Evolutionary conservation across 2,888 invertebrate species (phyloP).

Genomic region (Encarsia formosa): DNA sequence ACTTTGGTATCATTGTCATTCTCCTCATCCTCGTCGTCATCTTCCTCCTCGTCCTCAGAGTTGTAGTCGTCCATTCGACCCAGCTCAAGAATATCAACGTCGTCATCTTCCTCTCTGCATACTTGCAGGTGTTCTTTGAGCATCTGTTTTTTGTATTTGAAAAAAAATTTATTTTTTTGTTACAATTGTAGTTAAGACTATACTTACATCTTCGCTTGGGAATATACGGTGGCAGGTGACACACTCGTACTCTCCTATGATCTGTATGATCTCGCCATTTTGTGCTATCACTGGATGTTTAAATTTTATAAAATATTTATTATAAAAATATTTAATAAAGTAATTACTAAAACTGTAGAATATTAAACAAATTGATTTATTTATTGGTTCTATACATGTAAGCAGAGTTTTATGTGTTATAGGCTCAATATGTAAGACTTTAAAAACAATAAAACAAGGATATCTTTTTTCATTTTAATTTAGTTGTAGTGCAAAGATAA

Average conservation of each 20-base stretch:
- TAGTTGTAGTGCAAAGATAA: too few species aligned
- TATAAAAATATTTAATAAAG: too few species aligned
- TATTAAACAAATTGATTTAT: too few species aligned
- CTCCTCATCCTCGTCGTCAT: constrained; percentile 36
- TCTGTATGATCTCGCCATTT: constrained; percentile 39
- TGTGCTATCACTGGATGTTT: constrained; percentile 34
- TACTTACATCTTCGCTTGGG: constrained; percentile 41
- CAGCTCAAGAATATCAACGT: constrained; percentile 39
- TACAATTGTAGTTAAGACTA: not conserved
- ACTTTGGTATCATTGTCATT: constrained; percentile 32
- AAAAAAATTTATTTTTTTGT: not conserved
- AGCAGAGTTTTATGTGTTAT: too few species aligned
- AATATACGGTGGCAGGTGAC: constrained; percentile 47
- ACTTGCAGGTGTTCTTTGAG: constrained; percentile 45
- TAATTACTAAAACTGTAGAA: too few species aligned
- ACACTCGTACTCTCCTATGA: constrained; percentile 45
- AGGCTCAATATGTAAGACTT: too few species aligned
- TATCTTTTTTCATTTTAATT: too few species aligned
- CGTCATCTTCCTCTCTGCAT: constrained; percentile 47
- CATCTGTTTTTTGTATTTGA: constrained; percentile 31
- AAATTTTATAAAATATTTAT: constrained; percentile 7
- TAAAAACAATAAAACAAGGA: too few species aligned
- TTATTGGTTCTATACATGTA: too few species aligned
- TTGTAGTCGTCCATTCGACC: constrained; percentile 38
- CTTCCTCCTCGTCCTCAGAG: constrained; percentile 40